Evolutionary conservation across 92 coral and sea anemone genomes (phyloP).

Genomic region (Bergia sp.): DNA sequence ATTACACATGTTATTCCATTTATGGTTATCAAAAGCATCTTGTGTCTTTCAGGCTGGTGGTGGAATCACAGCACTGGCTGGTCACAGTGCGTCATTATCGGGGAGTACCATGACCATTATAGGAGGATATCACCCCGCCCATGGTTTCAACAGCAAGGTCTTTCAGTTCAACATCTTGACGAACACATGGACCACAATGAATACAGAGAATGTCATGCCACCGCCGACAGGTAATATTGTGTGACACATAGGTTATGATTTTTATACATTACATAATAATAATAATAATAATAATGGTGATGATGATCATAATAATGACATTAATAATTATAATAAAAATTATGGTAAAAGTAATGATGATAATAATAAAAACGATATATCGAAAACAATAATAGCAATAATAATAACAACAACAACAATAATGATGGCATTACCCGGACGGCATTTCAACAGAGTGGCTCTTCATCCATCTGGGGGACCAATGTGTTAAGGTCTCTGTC

Average conservation of each 20-base stretch:
- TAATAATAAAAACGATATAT: no score
- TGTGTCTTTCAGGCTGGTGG: slow-evolving; percentile 40
- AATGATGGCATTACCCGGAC: no score
- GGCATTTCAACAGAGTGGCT: no score
- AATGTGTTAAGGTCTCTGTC: no score
- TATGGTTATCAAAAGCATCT: neutral
- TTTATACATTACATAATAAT: no score
- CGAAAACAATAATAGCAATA: no score
- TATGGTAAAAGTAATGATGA: no score
- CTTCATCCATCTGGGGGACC: no score
- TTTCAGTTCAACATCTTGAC: slow-evolving; percentile 64
- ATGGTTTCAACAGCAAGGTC: slow-evolving; percentile 70
- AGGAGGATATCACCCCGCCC: slow-evolving; percentile 84
- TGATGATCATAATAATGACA: no score
- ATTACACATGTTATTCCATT: neutral
- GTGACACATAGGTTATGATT: neutral
- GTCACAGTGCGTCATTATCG: slow-evolving; percentile 79
- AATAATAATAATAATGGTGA: no score
- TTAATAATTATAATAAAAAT: no score
- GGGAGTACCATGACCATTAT: slow-evolving; percentile 71
- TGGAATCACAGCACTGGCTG: slow-evolving; percentile 68
- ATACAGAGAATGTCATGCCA: slow-evolving; percentile 37
- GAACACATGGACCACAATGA: slow-evolving; percentile 51
- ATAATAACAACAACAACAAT: no score
- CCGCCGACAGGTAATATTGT: slow-evolving; percentile 49